These are phyloP conservation scores for Halichoerus grypus DNA, from an alignment of 2,113 vertebrate species.

Conservation along the genomic window DNA sequence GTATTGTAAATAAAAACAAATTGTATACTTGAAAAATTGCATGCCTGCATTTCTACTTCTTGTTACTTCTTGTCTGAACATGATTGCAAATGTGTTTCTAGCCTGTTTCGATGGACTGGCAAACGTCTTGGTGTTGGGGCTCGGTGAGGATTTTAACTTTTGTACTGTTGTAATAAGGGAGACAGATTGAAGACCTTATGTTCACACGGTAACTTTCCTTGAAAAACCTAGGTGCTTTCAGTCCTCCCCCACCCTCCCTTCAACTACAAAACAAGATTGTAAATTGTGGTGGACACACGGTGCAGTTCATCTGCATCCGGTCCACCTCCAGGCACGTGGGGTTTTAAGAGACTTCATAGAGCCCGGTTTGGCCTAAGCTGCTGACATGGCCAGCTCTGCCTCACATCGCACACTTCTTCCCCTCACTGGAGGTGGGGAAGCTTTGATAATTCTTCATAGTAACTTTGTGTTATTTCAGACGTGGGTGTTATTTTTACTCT, in stretches of 20 bases:
- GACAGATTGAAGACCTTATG: neutral
- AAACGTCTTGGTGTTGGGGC: neutral
- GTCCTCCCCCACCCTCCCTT: rapidly evolving
- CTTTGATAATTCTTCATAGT: neutral
- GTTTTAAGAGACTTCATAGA: neutral
- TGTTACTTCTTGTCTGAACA: neutral
- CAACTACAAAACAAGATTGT: neutral
- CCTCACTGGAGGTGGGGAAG: neutral
- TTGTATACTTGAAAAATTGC: slow-evolving; percentile 85
- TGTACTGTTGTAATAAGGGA: neutral
- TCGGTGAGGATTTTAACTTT: neutral
- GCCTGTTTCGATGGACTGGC: neutral
- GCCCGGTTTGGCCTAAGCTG: neutral
- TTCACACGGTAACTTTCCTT: neutral
- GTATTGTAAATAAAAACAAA: slow-evolving; percentile 89
- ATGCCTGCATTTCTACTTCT: slow-evolving; percentile 31
- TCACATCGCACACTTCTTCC: neutral
- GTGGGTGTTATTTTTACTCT: neutral
- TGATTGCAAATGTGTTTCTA: neutral
- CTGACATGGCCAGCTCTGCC: neutral
- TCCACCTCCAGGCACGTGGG: neutral
- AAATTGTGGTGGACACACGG: neutral
- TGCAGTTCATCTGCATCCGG: neutral
- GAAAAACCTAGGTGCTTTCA: neutral
- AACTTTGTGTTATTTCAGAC: neutral